These are phyloP conservation scores for Lethenteron reissneri DNA, from an alignment of 2,113 vertebrate genomes.

Conservation along the genomic window DNA sequence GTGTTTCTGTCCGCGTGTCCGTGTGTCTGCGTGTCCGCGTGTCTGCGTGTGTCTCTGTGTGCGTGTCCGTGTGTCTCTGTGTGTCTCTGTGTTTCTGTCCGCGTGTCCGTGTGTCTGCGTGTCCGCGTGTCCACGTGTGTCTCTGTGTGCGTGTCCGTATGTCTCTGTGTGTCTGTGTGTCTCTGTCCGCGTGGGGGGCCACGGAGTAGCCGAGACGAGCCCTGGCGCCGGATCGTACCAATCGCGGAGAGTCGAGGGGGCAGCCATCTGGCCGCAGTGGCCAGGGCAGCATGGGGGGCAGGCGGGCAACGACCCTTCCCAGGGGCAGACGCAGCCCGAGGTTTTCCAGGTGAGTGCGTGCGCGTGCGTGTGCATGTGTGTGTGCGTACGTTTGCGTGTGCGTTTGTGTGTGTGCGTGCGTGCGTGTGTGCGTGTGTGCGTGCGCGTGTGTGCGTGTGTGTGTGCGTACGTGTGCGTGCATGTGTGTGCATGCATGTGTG, in stretches of 20 bases:
- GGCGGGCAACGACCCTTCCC: conserved; percentile 36
- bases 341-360: conserved; percentile 40
- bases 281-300: conserved; percentile 47
- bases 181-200: rapidly evolving
- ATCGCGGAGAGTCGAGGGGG: conserved; percentile 34
- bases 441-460: conserved; percentile 17
- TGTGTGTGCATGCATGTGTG: conserved; percentile 19
- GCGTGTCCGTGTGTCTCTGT: neutral
- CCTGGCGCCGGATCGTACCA: conserved; percentile 39
- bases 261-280: conserved; percentile 69
- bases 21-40: neutral
- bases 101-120: too few species aligned
- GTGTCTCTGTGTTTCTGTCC: neutral
- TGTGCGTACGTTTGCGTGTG: conserved; percentile 10
- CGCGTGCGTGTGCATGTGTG: neutral
- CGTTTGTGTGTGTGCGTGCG: conserved; percentile 22
- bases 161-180: too few species aligned
- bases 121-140: too few species aligned
- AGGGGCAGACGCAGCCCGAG: conserved; percentile 49
- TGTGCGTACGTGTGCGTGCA: conserved; percentile 14
- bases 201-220: conserved; percentile 18
- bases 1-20: neutral
- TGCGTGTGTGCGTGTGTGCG: conserved; percentile 19
- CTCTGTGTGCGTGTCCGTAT: too few species aligned
- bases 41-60: neutral